Percentiles rank a stretch among this genome's conserved stretches.
Evolutionary conservation across 1,140 invertebrate genomes (phyloP).

Genomic region (Cyclargus thomasi): DNA sequence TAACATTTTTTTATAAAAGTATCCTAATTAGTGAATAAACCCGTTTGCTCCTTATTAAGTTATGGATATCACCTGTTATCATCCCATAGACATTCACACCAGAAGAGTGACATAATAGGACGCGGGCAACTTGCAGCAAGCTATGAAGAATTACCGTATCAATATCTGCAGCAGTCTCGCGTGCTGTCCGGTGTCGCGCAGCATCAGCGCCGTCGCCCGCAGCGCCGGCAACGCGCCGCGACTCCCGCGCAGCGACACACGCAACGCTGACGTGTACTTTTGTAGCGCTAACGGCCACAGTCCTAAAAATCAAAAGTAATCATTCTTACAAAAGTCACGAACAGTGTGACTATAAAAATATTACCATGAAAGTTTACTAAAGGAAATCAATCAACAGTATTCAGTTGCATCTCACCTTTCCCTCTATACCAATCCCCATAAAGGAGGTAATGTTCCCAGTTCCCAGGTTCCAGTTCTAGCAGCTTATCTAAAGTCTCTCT

Average conservation of each 20-base stretch:
- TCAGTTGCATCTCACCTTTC: slow-evolving; percentile 67
- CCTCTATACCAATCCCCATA: slow-evolving; percentile 81
- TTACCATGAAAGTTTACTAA: too few species aligned
- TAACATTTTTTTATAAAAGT: too few species aligned
- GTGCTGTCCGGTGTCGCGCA: slow-evolving; percentile 78
- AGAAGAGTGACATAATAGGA: too few species aligned
- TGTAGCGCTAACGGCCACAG: slow-evolving; percentile 68
- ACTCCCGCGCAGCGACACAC: slow-evolving; percentile 46
- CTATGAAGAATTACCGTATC: too few species aligned
- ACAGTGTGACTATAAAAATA: too few species aligned
- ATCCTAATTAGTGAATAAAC: too few species aligned
- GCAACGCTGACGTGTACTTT: slow-evolving; percentile 78
- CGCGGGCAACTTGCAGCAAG: too few species aligned
- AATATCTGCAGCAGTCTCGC: slow-evolving; percentile 79
- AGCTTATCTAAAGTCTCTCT: slow-evolving; percentile 75
- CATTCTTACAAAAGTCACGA: too few species aligned
- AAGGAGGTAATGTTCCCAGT: slow-evolving; percentile 80
- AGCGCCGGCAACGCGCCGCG: slow-evolving; percentile 36
- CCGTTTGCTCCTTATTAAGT: too few species aligned
- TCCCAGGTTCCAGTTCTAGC: slow-evolving; percentile 78
- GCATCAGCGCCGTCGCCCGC: slow-evolving; percentile 50
- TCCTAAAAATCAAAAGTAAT: slow-evolving; percentile 42
- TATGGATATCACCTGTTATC: too few species aligned
- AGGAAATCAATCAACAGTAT: not conserved
- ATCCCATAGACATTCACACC: too few species aligned